Percentiles rank a stretch among this genome's conserved stretches.
Conservation (phyloP, 2,113 vertebrate genomes). For the Colaptes auratus region DNA sequence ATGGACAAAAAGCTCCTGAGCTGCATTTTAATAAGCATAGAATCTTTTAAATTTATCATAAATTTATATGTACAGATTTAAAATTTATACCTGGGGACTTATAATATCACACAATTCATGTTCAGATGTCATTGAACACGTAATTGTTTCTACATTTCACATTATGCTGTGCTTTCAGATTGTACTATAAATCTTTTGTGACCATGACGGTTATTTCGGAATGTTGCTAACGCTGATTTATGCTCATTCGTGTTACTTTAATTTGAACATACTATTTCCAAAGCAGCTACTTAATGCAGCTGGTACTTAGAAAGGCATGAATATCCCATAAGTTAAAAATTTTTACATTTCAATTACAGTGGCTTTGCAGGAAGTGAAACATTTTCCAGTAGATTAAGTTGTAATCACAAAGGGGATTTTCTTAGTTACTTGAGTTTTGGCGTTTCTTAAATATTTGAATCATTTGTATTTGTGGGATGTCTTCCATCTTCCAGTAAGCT, state of each 20-base stretch:
- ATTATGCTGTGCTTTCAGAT: conserved; percentile 78
- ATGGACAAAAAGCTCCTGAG: conserved; percentile 61
- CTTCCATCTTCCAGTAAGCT: not conserved
- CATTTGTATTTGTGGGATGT: not conserved
- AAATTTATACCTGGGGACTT: conserved; percentile 80
- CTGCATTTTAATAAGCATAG: conserved; percentile 74
- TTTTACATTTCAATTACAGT: conserved; percentile 66
- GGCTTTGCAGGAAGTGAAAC: conserved; percentile 44
- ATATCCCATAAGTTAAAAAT: conserved; percentile 65
- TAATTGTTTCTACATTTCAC: conserved; percentile 83
- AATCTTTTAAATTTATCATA: conserved; percentile 78
- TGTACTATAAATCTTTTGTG: conserved; percentile 77
- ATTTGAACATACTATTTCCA: conserved; percentile 77
- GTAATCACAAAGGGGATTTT: not conserved
- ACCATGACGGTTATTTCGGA: conserved; percentile 70
- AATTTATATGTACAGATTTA: conserved; percentile 78
- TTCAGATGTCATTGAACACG: conserved; percentile 77
- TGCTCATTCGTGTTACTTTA: conserved; percentile 77
- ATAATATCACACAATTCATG: conserved; percentile 73
- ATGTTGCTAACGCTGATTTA: conserved; percentile 78
- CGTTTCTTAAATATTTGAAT: no score
- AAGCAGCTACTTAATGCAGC: conserved; percentile 67
- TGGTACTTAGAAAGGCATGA: conserved; percentile 67
- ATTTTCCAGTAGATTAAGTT: conserved; percentile 41
- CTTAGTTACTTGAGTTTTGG: not conserved